Base-by-base conservation (phyloP, 2,113 vertebrate genomes). In the Corapipo altera region DNA sequence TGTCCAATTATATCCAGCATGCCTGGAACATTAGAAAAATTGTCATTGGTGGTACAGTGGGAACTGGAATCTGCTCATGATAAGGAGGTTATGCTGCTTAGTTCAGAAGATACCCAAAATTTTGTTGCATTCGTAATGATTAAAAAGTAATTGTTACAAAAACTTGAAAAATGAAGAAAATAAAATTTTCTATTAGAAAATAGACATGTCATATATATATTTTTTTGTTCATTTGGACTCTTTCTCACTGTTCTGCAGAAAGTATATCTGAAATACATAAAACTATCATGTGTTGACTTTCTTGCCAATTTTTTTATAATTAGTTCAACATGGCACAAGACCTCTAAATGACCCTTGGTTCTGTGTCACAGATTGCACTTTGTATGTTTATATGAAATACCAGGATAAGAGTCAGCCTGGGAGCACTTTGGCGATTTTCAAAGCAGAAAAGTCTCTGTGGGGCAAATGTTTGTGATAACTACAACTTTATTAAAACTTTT, bases 331-430 rank as follows among this genome's bases (percentile, higher is more conserved):
- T 91, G 92, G 92, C 33, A 39, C 52, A 7, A 75, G 95, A 93
- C 95, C 90, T 92, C 76, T 75, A 44, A 65, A 52, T 69, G 95
- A 96, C 85, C 93, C 52, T 74, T 57, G 57, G 85, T 84, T 79
- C 85, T 84, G 48, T 94, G 95, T 96, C 92, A 93, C 95, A 96
- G 90, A 92, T 93, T 96, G 90, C 72, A 86, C 76, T 75, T 92
- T 65, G 90, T 78, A 44, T 83, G 79, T 90, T 91, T 88, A 72
- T 92, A 78, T 84, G 88, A 93, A 96, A 96, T 91, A 90, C 18
- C 79, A 57, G 88, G 46, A 19, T 88, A 86, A 95, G 90, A 91
- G 95, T 81, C 90, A 88, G 83, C 79, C 90, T 88, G 92, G 96
- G 85, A 96, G 52, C 85, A 73, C 72, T 92, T 71, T 26, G 39